phyloP scores from a whole-genome alignment of 2,888 invertebrate genomes.

The Lithophane leautieri region DNA sequence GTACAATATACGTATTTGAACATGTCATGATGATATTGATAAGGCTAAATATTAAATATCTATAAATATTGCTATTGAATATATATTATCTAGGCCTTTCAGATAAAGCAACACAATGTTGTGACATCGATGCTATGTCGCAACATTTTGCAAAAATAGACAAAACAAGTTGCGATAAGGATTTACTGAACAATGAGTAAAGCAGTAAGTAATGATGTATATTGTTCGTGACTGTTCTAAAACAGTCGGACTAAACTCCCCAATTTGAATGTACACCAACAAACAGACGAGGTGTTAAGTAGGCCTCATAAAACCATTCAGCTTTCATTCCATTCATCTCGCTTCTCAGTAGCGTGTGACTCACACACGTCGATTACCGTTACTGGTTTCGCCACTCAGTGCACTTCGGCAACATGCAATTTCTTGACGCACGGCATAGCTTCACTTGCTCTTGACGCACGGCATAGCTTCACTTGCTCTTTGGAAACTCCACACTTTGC shows the following conservation, averaged over 20 bases:
- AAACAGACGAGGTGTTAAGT: conserved; percentile 23
- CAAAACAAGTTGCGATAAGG: not conserved
- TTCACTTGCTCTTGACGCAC: conserved; percentile 35
- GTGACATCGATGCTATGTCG: conserved; percentile 10
- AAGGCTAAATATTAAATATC: not conserved
- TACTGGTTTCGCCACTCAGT: conserved; percentile 1
- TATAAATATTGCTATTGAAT: conserved; percentile 3
- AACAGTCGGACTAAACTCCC: not conserved
- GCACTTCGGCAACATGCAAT: conserved; percentile 11
- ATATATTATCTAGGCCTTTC: conserved; percentile 8
- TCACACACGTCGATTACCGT: conserved; percentile 22
- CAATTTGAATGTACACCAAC: conserved; percentile 8
- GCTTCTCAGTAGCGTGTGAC: conserved; percentile 42
- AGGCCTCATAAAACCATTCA: conserved; percentile 35
- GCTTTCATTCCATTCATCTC: conserved; percentile 35
- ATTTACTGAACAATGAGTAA: conserved; percentile 5
- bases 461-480: conserved; percentile 7
- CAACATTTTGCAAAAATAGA: conserved; percentile 29
- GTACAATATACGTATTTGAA: not conserved
- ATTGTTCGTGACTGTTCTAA: conserved; percentile 30
- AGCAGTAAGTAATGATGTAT: conserved; percentile 11
- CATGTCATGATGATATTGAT: conserved; percentile 17
- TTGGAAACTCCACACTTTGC: conserved; percentile 28
- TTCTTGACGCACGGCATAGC: conserved; percentile 43
- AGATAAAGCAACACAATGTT: conserved; percentile 14